Evolutionary conservation across 1,140 invertebrate genomes (phyloP).

Genomic region (Gonatopus flavifemur): DNA sequence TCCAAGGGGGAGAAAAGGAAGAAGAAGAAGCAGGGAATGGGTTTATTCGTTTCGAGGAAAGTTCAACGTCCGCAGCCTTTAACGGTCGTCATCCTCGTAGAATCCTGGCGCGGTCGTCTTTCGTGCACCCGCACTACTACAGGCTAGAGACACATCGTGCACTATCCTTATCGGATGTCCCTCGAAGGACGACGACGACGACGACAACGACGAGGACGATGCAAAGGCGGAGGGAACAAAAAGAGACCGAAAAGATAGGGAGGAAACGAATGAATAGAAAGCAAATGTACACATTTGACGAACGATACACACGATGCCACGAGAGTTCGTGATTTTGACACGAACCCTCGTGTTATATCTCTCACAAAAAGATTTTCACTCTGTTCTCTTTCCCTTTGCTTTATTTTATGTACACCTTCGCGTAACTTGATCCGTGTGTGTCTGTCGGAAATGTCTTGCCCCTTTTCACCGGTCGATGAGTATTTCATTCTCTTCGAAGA

Average conservation of each 20-base stretch:
- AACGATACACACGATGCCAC: slow-evolving; percentile 1
- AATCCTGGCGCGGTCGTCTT: slow-evolving; percentile 19
- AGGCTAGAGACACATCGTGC: slow-evolving; percentile 17
- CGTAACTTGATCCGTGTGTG: too few species aligned
- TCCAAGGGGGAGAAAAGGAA: slow-evolving; percentile 13
- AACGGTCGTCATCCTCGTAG: slow-evolving; percentile 24
- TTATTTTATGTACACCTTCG: too few species aligned
- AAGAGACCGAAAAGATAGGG: too few species aligned
- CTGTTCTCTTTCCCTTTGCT: too few species aligned
- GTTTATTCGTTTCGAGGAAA: too few species aligned
- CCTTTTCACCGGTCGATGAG: too few species aligned
- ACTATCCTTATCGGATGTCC: slow-evolving; percentile 22
- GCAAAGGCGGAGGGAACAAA: too few species aligned
- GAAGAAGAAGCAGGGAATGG: too few species aligned
- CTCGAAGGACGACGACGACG: slow-evolving; percentile 21
- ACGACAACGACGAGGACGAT: too few species aligned
- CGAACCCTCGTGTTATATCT: neutral
- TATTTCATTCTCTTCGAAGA: too few species aligned
- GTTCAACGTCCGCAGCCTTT: slow-evolving; percentile 27
- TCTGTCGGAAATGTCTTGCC: too few species aligned
- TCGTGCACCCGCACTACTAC: slow-evolving; percentile 22
- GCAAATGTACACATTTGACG: neutral
- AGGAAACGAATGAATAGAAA: slow-evolving; percentile 14
- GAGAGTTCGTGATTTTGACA: slow-evolving; percentile 3
- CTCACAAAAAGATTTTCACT: neutral